phyloP scores from a whole-genome alignment of 2,113 vertebrate genomes.

The Regulus satrapa region DNA sequence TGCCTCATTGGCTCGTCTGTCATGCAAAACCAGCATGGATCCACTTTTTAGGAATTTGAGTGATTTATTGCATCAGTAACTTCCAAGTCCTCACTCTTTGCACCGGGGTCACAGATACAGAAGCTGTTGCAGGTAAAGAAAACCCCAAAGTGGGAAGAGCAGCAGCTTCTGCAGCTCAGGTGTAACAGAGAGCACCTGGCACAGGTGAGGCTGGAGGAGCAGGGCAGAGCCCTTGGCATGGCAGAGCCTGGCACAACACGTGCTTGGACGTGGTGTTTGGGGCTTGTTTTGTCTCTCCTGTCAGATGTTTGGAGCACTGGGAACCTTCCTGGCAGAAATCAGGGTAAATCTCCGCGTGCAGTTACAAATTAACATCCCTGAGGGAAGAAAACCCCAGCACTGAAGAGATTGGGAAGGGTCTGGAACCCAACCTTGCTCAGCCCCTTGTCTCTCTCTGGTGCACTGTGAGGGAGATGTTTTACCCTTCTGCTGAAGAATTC shows the following conservation, averaged over 20 bases:
- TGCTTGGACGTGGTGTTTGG: background rate
- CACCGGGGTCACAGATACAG: background rate
- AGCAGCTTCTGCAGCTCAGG: background rate
- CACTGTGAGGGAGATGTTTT: background rate
- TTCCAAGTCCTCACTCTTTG: background rate
- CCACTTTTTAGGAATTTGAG: background rate
- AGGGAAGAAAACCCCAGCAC: background rate
- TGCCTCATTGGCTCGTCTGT: background rate
- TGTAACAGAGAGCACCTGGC: background rate
- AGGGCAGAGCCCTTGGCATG: no score
- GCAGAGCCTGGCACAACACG: background rate
- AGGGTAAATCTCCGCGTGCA: background rate
- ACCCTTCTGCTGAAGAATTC: background rate
- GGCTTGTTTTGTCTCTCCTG: background rate
- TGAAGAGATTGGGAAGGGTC: background rate
- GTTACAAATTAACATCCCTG: background rate
- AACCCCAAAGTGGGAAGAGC: background rate
- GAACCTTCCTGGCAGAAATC: background rate
- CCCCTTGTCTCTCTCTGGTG: rapidly evolving
- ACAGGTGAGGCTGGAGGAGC: background rate
- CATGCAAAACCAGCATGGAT: background rate
- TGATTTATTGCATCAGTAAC: background rate
- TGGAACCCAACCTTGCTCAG: background rate
- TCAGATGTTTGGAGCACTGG: background rate
- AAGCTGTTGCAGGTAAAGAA: background rate